Percentiles rank a stretch among this genome's conserved stretches.
Conservation (phyloP, 2,888 invertebrate species). For the Cephus nigrinus region DNA sequence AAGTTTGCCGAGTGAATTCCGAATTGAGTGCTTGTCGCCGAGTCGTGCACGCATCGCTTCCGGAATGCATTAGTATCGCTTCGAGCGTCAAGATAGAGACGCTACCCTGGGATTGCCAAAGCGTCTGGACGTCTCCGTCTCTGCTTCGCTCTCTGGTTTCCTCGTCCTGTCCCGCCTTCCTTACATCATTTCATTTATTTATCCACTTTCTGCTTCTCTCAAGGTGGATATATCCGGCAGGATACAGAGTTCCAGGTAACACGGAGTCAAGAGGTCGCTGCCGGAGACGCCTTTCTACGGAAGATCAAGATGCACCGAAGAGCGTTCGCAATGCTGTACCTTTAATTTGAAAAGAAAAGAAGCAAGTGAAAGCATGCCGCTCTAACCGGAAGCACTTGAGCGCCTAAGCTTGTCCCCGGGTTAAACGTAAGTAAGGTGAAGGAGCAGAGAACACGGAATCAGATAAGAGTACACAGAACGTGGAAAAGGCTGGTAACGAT, state of each 20-base stretch:
- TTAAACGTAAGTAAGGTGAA: neutral
- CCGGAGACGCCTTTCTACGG: neutral
- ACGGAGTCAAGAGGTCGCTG: neutral
- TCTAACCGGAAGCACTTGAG: neutral
- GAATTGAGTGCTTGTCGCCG: constrained; percentile 36
- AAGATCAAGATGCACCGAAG: neutral
- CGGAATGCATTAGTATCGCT: constrained; percentile 37
- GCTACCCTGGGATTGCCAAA: constrained; percentile 4
- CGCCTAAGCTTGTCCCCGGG: neutral
- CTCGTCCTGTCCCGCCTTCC: neutral
- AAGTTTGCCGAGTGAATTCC: constrained; percentile 43
- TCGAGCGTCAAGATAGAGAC: constrained; percentile 13
- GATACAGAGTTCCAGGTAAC: neutral
- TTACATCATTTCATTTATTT: neutral
- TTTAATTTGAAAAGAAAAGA: neutral
- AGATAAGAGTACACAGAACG: neutral
- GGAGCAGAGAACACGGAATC: neutral
- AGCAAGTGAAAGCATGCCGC: neutral
- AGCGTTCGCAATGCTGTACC: neutral
- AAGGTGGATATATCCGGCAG: constrained; percentile 11
- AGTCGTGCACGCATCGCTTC: constrained; percentile 27
- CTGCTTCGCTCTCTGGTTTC: constrained; percentile 4
- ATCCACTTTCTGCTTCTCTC: constrained; percentile 1
- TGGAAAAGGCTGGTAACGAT: neutral
- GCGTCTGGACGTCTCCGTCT: constrained; percentile 10